Conservation (phyloP, 2,113 vertebrate species). For the Grus americana region DNA sequence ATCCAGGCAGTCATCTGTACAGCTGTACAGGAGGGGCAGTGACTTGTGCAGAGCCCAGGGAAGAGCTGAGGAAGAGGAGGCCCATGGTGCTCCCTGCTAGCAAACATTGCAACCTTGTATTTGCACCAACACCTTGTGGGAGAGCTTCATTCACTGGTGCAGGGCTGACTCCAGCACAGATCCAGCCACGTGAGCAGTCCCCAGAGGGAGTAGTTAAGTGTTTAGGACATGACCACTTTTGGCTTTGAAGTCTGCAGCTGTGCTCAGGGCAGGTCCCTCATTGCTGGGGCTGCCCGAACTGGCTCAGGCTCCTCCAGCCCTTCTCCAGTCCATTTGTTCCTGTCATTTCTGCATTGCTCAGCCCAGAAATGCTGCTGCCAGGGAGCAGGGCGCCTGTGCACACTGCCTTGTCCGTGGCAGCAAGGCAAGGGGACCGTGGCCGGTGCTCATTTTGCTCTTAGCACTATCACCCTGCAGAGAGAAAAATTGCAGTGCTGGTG, state of each 20-base stretch:
- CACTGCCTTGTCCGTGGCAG: neutral
- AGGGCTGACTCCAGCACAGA: neutral
- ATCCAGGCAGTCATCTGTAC: neutral
- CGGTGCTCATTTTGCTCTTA: neutral
- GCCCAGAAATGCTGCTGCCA: neutral
- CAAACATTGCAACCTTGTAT: neutral
- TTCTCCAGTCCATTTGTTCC: constrained; percentile 25
- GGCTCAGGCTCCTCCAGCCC: neutral
- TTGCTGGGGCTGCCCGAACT: fast-evolving
- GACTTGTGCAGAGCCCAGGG: neutral
- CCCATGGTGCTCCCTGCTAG: neutral
- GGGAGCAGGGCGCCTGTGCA: neutral
- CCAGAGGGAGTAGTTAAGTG: neutral
- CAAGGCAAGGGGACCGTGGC: neutral
- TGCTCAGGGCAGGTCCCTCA: neutral
- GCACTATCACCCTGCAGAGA: neutral
- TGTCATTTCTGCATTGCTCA: neutral
- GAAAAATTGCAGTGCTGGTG: neutral
- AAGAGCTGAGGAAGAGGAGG: neutral
- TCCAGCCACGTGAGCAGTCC: neutral
- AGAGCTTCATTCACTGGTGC: neutral
- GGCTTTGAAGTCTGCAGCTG: neutral
- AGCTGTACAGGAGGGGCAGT: neutral
- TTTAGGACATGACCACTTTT: neutral
- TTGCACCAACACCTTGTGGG: neutral